A percentile compares a stretch with the other conserved stretches of the same genome.
phyloP scores from a whole-genome alignment of 1,140 invertebrate species.

The Trichomalopsis sarcophagae region DNA sequence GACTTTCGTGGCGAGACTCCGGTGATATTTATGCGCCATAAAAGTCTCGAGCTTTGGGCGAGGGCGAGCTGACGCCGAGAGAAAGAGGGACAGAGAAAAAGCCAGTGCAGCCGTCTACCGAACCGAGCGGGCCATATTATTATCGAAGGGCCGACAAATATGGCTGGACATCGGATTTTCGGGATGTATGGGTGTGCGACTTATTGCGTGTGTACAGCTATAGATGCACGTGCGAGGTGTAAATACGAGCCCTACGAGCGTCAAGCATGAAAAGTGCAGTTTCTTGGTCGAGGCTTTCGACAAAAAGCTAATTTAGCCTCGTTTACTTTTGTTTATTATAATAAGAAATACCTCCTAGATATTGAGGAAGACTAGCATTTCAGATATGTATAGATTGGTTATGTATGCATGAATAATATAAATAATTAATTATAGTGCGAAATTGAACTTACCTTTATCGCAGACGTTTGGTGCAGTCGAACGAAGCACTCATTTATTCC shows the following conservation, averaged over 20 bases:
- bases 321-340: too few relatives aligned
- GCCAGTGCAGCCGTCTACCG: slow-evolving; percentile 17
- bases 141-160: slow-evolving; percentile 29
- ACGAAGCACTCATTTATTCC: too few relatives aligned
- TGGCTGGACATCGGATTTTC: slow-evolving; percentile 70
- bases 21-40: slow-evolving; percentile 74
- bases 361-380: too few relatives aligned
- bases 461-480: too few relatives aligned
- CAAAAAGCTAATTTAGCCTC: too few relatives aligned
- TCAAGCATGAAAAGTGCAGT: neutral
- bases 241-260: neutral
- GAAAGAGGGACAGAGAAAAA: neutral
- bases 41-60: slow-evolving; percentile 68
- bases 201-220: neutral
- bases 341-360: too few relatives aligned
- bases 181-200: slow-evolving; percentile 53
- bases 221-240: slow-evolving; percentile 1
- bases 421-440: too few relatives aligned
- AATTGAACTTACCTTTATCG: too few relatives aligned
- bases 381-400: too few relatives aligned
- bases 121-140: slow-evolving; percentile 23
- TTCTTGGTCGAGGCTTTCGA: neutral
- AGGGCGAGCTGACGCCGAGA: slow-evolving; percentile 62
- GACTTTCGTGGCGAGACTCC: slow-evolving; percentile 69
- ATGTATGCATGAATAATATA: too few relatives aligned